A percentile compares a stretch with the other conserved stretches of the same genome.
Evolutionary conservation across 2,113 vertebrate genomes (phyloP).

Genomic region (Protobothrops flavoviridis): DNA sequence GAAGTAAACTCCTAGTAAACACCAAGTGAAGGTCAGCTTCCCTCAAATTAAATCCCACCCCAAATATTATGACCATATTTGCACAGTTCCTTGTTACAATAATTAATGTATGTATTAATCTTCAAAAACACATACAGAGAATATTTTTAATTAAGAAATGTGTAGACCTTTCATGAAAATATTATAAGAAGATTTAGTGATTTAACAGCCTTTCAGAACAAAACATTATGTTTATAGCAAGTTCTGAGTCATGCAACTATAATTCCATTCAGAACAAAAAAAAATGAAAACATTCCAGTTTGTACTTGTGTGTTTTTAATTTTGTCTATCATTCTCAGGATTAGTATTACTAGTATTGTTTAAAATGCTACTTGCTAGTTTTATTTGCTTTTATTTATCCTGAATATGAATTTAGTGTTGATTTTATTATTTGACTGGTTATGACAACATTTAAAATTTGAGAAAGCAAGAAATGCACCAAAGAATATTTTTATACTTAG

Average conservation of each 20-base stretch:
- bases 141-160: not conserved
- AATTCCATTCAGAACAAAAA: not conserved
- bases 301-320: not conserved
- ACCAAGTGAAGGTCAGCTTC: not conserved
- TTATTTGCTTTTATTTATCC: not conserved
- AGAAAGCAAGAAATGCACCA: not conserved
- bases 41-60: not conserved
- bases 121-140: not conserved
- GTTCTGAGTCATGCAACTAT: not conserved
- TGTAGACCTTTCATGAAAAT: not conserved
- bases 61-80: not conserved
- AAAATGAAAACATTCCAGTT: not conserved
- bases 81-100: not conserved
- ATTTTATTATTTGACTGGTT: not conserved
- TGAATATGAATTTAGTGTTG: not conserved
- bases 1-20: not conserved
- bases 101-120: not conserved
- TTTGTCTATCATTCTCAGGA: not conserved
- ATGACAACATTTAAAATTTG: not conserved
- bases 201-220: not conserved
- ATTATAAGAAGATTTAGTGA: not conserved
- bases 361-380: not conserved
- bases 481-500: not conserved
- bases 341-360: not conserved
- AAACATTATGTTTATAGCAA: not conserved